Percentiles rank a stretch among this genome's conserved stretches.
phyloP scores from a whole-genome alignment of 2,888 invertebrate species.

The Pristionchus mayeri region DNA sequence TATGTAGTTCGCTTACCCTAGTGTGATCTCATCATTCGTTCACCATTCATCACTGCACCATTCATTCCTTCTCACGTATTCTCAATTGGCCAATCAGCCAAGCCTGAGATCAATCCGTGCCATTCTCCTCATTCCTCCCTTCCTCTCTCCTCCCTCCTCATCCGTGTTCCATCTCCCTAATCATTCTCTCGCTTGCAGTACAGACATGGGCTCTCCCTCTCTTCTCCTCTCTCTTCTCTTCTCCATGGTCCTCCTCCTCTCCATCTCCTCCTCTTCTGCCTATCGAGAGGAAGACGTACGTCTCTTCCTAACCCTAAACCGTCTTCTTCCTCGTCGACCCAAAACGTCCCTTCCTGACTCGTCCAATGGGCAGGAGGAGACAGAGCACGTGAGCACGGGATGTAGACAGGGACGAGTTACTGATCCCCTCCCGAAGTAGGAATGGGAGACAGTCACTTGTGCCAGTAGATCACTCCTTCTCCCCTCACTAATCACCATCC shows the following conservation, averaged over 20 bases:
- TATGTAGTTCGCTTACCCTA: neutral
- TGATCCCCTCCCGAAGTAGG: neutral
- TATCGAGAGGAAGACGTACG: conserved; percentile 28
- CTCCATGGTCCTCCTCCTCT: conserved; percentile 12
- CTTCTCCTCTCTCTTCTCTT: neutral
- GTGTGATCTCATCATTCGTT: too few species aligned
- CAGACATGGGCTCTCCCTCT: neutral
- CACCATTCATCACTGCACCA: neutral
- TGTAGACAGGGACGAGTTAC: neutral
- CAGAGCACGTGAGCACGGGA: conserved; percentile 4
- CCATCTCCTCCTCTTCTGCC: neutral
- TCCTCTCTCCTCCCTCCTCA: too few species aligned
- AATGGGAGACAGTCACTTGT: neutral
- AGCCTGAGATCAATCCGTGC: too few species aligned
- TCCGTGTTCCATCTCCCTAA: neutral
- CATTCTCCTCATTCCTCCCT: too few species aligned
- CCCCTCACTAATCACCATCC: neutral
- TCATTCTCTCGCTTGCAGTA: neutral
- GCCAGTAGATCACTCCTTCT: neutral
- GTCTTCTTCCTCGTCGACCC: conserved; percentile 15
- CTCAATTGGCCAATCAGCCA: too few species aligned
- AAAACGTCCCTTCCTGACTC: conserved; percentile 20
- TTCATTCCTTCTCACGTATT: neutral
- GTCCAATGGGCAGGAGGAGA: neutral
- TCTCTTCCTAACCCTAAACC: conserved; percentile 35